Percentiles rank a stretch among this genome's conserved stretches.
These are phyloP conservation scores for Latrodectus elegans DNA, from an alignment of 2,888 invertebrate species.

Conservation along the genomic window DNA sequence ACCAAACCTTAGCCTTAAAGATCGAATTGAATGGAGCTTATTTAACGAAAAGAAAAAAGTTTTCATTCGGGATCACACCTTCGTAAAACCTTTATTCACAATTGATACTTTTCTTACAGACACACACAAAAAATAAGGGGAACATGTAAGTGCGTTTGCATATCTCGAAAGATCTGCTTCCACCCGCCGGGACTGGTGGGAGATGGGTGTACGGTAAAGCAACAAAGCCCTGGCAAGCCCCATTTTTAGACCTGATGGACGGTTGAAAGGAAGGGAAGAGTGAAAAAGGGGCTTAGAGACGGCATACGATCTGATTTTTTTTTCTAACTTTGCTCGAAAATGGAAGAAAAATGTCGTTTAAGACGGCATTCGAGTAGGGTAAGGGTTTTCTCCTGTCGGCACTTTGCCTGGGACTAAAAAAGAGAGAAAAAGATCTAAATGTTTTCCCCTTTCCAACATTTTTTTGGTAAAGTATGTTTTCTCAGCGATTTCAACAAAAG, in stretches of 20 bases:
- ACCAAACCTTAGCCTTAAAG: too few species aligned
- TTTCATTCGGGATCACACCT: too few species aligned
- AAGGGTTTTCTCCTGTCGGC: conserved; percentile 67
- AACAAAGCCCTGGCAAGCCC: conserved; percentile 46
- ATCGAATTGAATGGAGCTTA: too few species aligned
- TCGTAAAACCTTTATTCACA: neutral
- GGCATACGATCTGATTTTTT: conserved; percentile 38
- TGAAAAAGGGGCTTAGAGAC: conserved; percentile 49
- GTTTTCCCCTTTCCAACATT: conserved; percentile 34
- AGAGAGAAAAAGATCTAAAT: conserved; percentile 45
- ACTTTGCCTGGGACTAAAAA: conserved; percentile 32
- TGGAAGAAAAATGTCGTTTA: conserved; percentile 68
- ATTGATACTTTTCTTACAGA: conserved; percentile 27
- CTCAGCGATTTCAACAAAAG: conserved; percentile 32
- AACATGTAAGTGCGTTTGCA: conserved; percentile 63
- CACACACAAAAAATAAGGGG: conserved; percentile 40
- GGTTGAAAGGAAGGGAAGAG: conserved; percentile 50
- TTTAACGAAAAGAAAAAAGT: too few species aligned
- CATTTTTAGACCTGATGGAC: conserved; percentile 62
- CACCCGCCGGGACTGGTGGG: neutral
- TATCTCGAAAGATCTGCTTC: conserved; percentile 47
- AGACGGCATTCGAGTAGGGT: conserved; percentile 40
- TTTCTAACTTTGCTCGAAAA: conserved; percentile 38
- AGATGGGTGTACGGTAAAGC: neutral
- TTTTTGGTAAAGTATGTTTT: conserved; percentile 40